Conservation (phyloP, 2,888 invertebrate genomes). For the Agrochola macilenta region DNA sequence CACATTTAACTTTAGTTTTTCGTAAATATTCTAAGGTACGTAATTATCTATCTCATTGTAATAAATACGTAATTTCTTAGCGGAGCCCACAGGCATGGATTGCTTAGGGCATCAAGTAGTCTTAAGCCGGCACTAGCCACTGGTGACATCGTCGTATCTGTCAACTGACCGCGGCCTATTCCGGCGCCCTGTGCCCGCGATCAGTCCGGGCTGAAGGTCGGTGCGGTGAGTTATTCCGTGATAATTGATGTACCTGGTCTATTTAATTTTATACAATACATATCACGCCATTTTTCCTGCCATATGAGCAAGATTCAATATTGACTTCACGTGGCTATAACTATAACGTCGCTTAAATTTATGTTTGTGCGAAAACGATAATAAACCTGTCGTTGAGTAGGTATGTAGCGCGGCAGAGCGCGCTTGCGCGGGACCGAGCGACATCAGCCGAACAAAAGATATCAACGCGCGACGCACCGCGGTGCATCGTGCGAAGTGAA, state of each 20-base stretch:
- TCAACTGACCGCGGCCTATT: neutral
- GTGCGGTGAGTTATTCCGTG: neutral
- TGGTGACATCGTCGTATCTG: neutral
- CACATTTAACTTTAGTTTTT: too few species aligned
- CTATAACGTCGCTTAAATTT: too few species aligned
- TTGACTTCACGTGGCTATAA: neutral
- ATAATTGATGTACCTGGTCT: too few species aligned
- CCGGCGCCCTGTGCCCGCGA: neutral
- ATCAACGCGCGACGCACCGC: slow-evolving; percentile 73
- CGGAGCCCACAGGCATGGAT: too few species aligned
- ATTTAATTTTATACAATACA: neutral
- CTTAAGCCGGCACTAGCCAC: too few species aligned
- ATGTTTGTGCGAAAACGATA: neutral
- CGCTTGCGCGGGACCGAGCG: neutral
- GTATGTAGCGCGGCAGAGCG: neutral
- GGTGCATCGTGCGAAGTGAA: slow-evolving; percentile 49
- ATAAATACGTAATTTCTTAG: too few species aligned
- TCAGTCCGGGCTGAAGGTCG: neutral
- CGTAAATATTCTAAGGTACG: too few species aligned
- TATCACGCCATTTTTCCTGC: neutral
- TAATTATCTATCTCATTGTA: too few species aligned
- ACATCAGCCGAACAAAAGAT: slow-evolving; percentile 72
- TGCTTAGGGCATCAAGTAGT: too few species aligned
- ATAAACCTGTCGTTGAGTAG: neutral
- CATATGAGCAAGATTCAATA: neutral